phyloP scores from a whole-genome alignment of 2,113 vertebrate species.

The Piaya cayana region DNA sequence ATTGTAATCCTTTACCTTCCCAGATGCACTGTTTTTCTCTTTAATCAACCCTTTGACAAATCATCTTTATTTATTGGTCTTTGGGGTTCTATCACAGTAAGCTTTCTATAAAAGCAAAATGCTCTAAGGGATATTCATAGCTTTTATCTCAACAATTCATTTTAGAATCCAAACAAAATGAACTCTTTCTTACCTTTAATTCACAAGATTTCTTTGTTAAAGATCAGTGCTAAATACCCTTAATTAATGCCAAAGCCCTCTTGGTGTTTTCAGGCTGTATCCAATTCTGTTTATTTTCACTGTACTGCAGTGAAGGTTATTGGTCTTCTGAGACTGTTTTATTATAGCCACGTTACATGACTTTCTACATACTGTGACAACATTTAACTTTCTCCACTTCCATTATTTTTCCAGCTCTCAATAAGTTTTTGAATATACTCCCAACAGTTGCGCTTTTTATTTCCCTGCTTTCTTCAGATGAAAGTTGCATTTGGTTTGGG shows the following conservation, averaged over 20 bases:
- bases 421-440: neutral
- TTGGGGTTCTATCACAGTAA: neutral
- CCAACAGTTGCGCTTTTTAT: neutral
- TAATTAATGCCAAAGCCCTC: neutral
- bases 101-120: neutral
- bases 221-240: neutral
- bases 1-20: neutral
- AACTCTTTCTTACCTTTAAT: neutral
- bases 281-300: neutral
- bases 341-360: neutral
- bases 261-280: neutral
- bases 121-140: neutral
- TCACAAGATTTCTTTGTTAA: neutral
- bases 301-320: neutral
- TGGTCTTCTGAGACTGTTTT: neutral
- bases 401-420: neutral
- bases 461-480: neutral
- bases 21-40: neutral
- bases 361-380: neutral
- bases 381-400: neutral
- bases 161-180: neutral
- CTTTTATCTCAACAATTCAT: neutral
- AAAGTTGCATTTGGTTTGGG: neutral
- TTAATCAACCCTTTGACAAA: neutral
- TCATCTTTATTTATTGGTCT: neutral